phyloP scores from a whole-genome alignment of 2,888 invertebrate genomes.

The Brachyopa scutellaris region DNA sequence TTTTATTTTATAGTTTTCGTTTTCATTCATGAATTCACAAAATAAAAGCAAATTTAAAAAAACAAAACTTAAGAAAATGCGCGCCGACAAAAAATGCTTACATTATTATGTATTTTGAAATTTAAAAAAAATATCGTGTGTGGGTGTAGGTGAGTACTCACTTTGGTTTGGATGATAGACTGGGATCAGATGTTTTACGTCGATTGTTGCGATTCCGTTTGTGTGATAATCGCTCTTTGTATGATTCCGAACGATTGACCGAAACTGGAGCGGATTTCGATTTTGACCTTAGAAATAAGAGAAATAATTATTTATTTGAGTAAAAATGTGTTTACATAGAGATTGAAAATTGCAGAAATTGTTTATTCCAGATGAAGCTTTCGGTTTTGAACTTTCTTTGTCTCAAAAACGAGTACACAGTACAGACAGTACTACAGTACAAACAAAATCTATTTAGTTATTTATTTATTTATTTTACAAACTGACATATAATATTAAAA shows the following conservation, averaged over 20 bases:
- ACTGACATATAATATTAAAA: too few species aligned
- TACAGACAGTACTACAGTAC: too few species aligned
- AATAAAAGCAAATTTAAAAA: conserved; percentile 10
- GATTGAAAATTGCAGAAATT: background rate
- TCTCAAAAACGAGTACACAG: too few species aligned
- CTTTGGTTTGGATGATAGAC: conserved; percentile 86
- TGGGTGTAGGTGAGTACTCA: conserved; percentile 81
- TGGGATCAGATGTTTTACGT: conserved; percentile 91
- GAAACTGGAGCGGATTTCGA: conserved; percentile 81
- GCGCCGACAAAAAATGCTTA: conserved; percentile 3
- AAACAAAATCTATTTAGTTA: too few species aligned
- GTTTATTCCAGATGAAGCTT: conserved; percentile 8
- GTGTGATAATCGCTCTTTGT: conserved; percentile 87
- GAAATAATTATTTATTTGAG: conserved; percentile 5
- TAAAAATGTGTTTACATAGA: conserved; percentile 15
- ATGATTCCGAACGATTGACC: conserved; percentile 88
- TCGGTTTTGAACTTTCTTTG: background rate
- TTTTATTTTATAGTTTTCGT: background rate
- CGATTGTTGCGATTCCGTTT: conserved; percentile 86
- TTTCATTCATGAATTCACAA: conserved; percentile 39
- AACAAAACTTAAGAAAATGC: too few species aligned
- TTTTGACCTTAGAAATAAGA: conserved; percentile 54
- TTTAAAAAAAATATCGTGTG: conserved; percentile 30
- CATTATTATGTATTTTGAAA: background rate
- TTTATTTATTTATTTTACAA: too few species aligned